A percentile compares a stretch with the other conserved stretches of the same genome.
These are phyloP conservation scores for Prinia subflava DNA, from an alignment of 2,113 vertebrate genomes.

Conservation along the genomic window DNA sequence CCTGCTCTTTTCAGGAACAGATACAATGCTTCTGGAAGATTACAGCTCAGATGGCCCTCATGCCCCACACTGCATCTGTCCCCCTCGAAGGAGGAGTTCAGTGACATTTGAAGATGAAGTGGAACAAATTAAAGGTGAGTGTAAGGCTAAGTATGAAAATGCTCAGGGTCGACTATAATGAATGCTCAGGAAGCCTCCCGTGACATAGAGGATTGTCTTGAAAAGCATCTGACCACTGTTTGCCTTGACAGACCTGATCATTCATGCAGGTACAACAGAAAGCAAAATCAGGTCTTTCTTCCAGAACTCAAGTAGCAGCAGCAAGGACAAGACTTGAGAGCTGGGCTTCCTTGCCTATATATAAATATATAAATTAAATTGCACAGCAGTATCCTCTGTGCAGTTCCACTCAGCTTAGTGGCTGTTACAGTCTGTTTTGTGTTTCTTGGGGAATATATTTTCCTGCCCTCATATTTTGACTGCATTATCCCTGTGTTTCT, in stretches of 20 bases:
- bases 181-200: not conserved
- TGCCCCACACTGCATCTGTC: constrained; percentile 61
- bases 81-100: constrained; percentile 88
- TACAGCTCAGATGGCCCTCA: constrained; percentile 78
- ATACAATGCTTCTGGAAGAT: constrained; percentile 93
- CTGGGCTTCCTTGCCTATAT: not conserved
- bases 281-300: not conserved
- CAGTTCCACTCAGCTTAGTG: not conserved
- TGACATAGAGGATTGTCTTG: not conserved
- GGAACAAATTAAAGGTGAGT: constrained; percentile 88
- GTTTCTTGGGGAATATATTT: not conserved
- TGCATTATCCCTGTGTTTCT: not conserved
- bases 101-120: constrained; percentile 96
- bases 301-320: not conserved
- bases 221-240: not conserved
- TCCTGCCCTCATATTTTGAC: not conserved
- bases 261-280: not conserved
- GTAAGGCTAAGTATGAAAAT: not conserved
- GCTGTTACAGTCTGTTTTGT: not conserved
- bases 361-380: not conserved
- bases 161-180: not conserved
- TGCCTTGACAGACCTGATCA: not conserved
- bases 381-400: not conserved
- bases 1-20: constrained; percentile 79
- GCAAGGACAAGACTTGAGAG: not conserved